Evolutionary conservation across 1,140 invertebrate genomes (phyloP).

Genomic region (Camponotus vicinus): DNA sequence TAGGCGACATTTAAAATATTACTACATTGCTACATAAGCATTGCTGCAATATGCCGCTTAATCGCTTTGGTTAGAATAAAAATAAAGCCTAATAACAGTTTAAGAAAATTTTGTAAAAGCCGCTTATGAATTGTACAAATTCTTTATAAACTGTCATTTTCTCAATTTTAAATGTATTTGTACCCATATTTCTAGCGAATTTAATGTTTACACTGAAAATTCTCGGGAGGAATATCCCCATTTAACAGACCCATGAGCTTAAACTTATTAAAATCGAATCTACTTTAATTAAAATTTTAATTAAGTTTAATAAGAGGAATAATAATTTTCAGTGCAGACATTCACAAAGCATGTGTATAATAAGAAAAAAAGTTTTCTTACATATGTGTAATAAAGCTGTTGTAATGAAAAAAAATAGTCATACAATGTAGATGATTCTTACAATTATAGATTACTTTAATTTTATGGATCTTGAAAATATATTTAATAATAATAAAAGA

Average conservation of each 20-base stretch:
- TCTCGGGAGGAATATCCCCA: neutral
- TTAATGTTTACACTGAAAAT: slow-evolving; percentile 30
- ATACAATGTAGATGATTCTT: slow-evolving; percentile 24
- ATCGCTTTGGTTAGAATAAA: slow-evolving; percentile 67
- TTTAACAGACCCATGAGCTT: no score
- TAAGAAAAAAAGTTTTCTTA: slow-evolving; percentile 41
- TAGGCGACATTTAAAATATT: slow-evolving; percentile 40
- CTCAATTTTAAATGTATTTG: slow-evolving; percentile 3
- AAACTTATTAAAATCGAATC: no score
- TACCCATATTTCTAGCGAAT: neutral
- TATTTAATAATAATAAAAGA: neutral
- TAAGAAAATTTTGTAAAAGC: neutral
- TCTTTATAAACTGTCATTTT: neutral
- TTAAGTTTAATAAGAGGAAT: neutral
- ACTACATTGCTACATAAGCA: slow-evolving; percentile 30
- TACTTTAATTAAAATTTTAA: neutral
- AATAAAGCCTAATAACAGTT: slow-evolving; percentile 48
- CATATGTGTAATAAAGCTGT: slow-evolving; percentile 19
- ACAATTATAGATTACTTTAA: neutral
- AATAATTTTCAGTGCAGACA: neutral
- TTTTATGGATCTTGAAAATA: neutral
- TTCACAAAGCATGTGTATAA: slow-evolving; percentile 21
- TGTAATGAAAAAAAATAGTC: slow-evolving; percentile 32
- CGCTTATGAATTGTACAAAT: neutral
- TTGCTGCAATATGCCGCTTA: neutral